Evolutionary conservation across 2,797 vertebrate species (phyloP).

Genomic region (Megaceryle alcyon): DNA sequence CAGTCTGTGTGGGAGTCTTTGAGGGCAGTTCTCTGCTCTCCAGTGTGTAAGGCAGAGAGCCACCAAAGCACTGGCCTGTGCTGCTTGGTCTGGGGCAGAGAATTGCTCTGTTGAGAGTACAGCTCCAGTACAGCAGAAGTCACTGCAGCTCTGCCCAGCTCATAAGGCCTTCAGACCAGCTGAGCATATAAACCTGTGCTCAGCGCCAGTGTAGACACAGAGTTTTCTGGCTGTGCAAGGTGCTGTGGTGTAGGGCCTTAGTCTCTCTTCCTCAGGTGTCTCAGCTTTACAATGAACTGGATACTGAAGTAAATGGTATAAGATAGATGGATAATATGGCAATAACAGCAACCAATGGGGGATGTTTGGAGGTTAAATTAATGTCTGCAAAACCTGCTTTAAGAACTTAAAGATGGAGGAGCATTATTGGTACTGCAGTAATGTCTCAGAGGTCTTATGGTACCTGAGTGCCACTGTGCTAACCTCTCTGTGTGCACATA

Average conservation of each 20-base stretch:
- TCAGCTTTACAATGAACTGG: background rate
- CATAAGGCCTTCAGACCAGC: background rate
- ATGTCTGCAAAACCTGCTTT: background rate
- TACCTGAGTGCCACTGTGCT: background rate
- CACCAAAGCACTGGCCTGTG: background rate
- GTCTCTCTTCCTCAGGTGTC: background rate
- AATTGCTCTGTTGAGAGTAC: rapidly evolving
- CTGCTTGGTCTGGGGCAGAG: background rate
- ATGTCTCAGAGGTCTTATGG: background rate
- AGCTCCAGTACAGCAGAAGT: background rate
- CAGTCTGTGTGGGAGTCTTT: background rate
- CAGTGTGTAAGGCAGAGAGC: background rate
- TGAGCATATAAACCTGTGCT: background rate
- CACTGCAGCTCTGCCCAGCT: background rate
- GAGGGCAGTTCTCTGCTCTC: background rate
- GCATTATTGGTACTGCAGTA: background rate
- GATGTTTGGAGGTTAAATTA: background rate
- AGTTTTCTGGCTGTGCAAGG: background rate
- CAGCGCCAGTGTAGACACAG: background rate
- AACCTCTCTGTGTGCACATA: background rate
- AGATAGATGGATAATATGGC: background rate
- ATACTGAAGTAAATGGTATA: background rate
- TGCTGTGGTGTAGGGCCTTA: background rate
- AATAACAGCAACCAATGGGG: background rate
- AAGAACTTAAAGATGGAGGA: background rate